phyloP scores from a whole-genome alignment of 2,113 vertebrate species.

The Oreocharis arfaki region DNA sequence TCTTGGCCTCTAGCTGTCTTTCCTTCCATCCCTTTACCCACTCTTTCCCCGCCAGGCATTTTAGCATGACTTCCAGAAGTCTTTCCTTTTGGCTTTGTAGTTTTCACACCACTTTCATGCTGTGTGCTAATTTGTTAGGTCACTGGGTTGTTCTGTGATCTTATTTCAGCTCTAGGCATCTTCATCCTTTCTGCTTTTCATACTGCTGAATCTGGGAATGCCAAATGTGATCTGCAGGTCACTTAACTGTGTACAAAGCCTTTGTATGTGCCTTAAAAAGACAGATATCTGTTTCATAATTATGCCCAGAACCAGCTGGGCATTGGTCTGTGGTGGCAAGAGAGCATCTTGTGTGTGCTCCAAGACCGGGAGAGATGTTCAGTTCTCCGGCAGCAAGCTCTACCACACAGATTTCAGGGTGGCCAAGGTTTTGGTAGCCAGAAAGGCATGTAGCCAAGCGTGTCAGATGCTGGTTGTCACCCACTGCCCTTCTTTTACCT shows the following conservation, averaged over 20 bases:
- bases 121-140: not conserved
- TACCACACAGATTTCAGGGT: not conserved
- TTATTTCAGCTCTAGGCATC: not conserved
- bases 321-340: not conserved
- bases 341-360: not conserved
- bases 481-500: not conserved
- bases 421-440: not conserved
- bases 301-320: not conserved
- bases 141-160: not conserved
- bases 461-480: not conserved
- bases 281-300: not conserved
- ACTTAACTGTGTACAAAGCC: not conserved
- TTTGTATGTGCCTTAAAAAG: not conserved
- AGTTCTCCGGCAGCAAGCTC: not conserved
- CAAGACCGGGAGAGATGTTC: not conserved
- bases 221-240: not conserved
- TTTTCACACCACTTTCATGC: not conserved
- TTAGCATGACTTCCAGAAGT: not conserved
- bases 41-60: not conserved
- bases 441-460: rapidly evolving
- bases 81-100: not conserved
- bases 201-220: not conserved
- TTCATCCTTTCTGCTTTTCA: not conserved
- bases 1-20: not conserved
- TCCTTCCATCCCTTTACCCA: not conserved